phyloP scores from a whole-genome alignment of 2,797 vertebrate species.

The Chelon auratus region DNA sequence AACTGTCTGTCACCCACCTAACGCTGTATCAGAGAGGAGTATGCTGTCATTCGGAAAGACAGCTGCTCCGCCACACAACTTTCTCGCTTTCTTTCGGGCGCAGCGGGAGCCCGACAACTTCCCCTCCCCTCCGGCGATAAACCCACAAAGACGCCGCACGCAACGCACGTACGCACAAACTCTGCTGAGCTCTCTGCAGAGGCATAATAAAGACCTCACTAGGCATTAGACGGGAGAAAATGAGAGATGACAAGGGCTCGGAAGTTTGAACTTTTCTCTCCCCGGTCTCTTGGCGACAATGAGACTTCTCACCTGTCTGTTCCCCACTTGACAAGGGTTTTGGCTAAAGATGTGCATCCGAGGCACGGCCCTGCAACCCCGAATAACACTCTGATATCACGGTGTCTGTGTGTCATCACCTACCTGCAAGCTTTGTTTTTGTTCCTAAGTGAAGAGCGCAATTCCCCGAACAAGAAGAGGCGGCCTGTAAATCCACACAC shows the following conservation, averaged over 20 bases:
- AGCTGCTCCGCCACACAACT: constrained; percentile 38
- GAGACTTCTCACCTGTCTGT: constrained; percentile 23
- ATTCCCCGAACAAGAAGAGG: constrained; percentile 49
- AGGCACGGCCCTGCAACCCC: constrained; percentile 28
- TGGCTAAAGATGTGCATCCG: constrained; percentile 34
- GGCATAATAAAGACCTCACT: constrained; percentile 39
- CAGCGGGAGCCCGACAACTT: constrained; percentile 25
- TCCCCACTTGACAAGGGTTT: constrained; percentile 15
- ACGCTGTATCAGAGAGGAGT: constrained; percentile 41
- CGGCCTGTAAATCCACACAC: constrained; percentile 52
- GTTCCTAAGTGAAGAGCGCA: constrained; percentile 25
- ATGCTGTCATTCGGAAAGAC: constrained; percentile 51
- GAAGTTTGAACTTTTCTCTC: constrained; percentile 38
- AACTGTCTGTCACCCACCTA: constrained; percentile 51
- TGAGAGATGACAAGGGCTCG: constrained; percentile 24
- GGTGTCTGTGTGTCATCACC: constrained; percentile 26
- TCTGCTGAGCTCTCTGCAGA: constrained; percentile 24
- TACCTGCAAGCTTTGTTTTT: constrained; percentile 50
- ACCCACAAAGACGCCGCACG: constrained; percentile 14
- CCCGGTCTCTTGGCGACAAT: constrained; percentile 4
- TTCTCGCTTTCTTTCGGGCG: constrained; percentile 10
- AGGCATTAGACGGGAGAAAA: constrained; percentile 17
- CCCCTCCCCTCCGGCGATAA: constrained; percentile 36
- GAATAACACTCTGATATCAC: constrained; percentile 36
- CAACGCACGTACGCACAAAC: constrained; percentile 18